Conservation (phyloP, 2,888 invertebrate genomes). For the Drosophila nr. medialis region DNA sequence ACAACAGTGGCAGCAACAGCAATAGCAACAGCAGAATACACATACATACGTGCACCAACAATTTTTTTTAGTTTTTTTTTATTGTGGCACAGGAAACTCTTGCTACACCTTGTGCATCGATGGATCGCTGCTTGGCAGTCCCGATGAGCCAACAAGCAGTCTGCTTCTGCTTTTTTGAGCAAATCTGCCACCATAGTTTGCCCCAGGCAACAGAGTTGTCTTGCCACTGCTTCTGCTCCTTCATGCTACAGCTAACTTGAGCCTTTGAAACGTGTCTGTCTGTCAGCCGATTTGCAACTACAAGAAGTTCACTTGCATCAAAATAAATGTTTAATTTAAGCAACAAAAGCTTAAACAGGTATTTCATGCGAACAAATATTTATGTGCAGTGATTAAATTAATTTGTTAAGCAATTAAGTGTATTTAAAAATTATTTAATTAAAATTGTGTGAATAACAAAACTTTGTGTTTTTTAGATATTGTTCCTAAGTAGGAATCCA, state of each 20-base stretch:
- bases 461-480: neutral
- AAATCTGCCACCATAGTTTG: slow-evolving; percentile 49
- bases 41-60: slow-evolving; percentile 44
- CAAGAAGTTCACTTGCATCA: slow-evolving; percentile 46
- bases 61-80: neutral
- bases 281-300: slow-evolving; percentile 57
- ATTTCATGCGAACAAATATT: neutral
- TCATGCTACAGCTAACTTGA: slow-evolving; percentile 16
- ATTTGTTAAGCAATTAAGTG: neutral
- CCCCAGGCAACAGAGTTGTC: slow-evolving; percentile 40
- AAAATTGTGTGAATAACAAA: neutral
- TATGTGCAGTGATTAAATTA: neutral
- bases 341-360: neutral
- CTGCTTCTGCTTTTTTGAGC: slow-evolving; percentile 30
- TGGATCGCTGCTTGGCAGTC: slow-evolving; percentile 39
- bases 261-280: slow-evolving; percentile 29
- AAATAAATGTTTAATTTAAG: neutral
- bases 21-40: slow-evolving; percentile 23
- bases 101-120: slow-evolving; percentile 47
- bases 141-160: slow-evolving; percentile 31
- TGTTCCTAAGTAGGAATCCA: neutral
- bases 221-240: slow-evolving; percentile 10
- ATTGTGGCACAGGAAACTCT: slow-evolving; percentile 27
- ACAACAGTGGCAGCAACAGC: slow-evolving; percentile 20
- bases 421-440: neutral